These are phyloP conservation scores for Sebastes iracundus DNA, from an alignment of 2,797 vertebrate species.

Conservation along the genomic window DNA sequence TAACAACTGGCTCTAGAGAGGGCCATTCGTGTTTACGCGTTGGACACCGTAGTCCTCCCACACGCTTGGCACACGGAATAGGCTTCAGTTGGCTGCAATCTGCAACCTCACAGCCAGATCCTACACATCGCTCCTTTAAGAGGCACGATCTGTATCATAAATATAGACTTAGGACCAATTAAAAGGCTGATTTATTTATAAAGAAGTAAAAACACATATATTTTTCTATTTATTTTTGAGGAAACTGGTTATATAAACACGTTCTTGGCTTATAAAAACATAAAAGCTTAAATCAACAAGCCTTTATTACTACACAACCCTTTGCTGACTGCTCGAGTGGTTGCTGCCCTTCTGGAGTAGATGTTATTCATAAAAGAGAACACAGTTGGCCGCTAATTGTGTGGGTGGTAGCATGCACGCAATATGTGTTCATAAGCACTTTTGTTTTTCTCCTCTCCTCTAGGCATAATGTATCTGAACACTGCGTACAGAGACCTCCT, in stretches of 20 bases:
- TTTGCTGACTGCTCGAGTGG: neutral
- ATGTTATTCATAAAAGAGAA: constrained; percentile 7
- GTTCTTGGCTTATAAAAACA: neutral
- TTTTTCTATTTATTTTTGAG: neutral
- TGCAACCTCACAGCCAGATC: no score
- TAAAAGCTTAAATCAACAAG: neutral
- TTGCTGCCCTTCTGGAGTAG: neutral
- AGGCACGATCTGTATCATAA: neutral
- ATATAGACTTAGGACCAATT: neutral
- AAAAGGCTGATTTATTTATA: neutral
- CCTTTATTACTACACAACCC: neutral
- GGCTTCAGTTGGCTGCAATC: no score
- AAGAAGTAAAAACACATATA: neutral
- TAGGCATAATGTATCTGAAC: constrained; percentile 48
- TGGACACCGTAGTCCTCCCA: no score
- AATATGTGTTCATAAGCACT: constrained; percentile 37
- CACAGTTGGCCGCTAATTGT: constrained; percentile 25
- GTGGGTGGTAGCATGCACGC: constrained; percentile 18
- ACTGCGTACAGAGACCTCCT: constrained; percentile 36
- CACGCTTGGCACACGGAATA: no score
- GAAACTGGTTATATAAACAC: neutral
- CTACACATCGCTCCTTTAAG: no score
- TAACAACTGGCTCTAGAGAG: no score
- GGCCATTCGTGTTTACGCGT: no score
- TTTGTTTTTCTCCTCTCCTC: constrained; percentile 43